These are phyloP conservation scores for Gopherus evgoodei DNA, from an alignment of 2,113 vertebrate genomes.

Conservation along the genomic window DNA sequence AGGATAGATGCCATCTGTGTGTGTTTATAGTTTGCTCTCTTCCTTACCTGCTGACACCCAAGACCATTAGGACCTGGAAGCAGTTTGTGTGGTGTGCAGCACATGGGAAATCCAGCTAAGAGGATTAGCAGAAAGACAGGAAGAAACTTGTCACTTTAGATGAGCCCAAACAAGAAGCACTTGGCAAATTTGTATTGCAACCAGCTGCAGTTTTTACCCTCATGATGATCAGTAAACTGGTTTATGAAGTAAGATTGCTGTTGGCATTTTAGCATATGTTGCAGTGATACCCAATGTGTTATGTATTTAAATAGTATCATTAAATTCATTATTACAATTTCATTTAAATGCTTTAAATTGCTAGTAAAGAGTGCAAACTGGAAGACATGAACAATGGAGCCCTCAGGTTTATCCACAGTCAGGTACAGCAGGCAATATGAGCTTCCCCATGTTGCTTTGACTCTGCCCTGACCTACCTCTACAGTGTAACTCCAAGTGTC, in stretches of 20 bases:
- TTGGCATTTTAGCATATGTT: not conserved
- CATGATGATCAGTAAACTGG: not conserved
- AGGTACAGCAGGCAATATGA: accelerated
- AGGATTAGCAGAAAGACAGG: accelerated
- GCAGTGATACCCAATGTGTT: not conserved
- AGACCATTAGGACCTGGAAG: not conserved
- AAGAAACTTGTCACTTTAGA: accelerated
- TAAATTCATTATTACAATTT: not conserved
- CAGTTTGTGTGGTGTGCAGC: accelerated
- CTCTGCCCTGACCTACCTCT: not conserved
- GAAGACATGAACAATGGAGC: not conserved
- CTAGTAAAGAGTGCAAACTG: not conserved
- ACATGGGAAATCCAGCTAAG: accelerated
- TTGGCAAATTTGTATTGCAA: not conserved
- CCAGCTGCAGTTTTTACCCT: not conserved
- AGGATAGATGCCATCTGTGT: accelerated
- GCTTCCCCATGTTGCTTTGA: accelerated
- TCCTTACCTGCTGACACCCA: not conserved
- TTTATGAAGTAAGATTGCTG: not conserved
- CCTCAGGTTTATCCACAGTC: accelerated
- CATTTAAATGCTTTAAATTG: not conserved
- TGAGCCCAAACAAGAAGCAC: not conserved
- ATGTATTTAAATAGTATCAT: not conserved
- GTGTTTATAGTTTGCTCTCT: not conserved
- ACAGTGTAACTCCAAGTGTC: not conserved